Percentiles rank a stretch among this genome's conserved stretches.
These are phyloP conservation scores for Archivesica marissinica DNA, from an alignment of 1,140 invertebrate species.

Conservation along the genomic window DNA sequence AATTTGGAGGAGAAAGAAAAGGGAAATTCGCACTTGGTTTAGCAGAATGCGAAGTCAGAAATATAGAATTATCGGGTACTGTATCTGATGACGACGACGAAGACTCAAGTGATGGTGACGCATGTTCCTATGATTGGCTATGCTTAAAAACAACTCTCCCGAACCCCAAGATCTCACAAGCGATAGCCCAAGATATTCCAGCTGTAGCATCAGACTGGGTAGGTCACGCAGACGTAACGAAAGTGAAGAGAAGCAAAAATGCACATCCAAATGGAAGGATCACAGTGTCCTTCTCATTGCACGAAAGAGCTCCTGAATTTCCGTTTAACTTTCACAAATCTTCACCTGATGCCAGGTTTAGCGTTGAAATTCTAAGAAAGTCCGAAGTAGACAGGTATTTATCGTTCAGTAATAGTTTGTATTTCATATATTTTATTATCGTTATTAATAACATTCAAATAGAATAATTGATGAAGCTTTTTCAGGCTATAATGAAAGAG, in stretches of 20 bases:
- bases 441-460: no score
- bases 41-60: slow-evolving; percentile 36
- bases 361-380: slow-evolving; percentile 48
- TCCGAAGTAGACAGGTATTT: slow-evolving; percentile 59
- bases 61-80: slow-evolving; percentile 61
- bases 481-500: no score
- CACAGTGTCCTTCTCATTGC: slow-evolving; percentile 25
- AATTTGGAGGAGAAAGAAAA: slow-evolving; percentile 10
- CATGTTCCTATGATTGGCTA: slow-evolving; percentile 31
- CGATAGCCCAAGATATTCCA: not conserved
- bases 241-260: not conserved
- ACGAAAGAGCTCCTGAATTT: not conserved
- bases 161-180: not conserved
- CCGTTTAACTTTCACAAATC: slow-evolving; percentile 3
- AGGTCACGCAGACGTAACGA: slow-evolving; percentile 45
- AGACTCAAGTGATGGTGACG: not conserved
- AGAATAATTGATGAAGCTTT: no score
- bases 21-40: slow-evolving; percentile 42
- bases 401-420: no score
- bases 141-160: not conserved
- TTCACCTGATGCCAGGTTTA: not conserved
- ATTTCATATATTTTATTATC: no score
- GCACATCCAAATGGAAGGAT: not conserved
- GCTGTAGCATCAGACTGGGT: slow-evolving; percentile 37
- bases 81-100: slow-evolving; percentile 8